Evolutionary conservation across 1,140 invertebrate genomes (phyloP).

Genomic region (Brachionus calyciflorus): DNA sequence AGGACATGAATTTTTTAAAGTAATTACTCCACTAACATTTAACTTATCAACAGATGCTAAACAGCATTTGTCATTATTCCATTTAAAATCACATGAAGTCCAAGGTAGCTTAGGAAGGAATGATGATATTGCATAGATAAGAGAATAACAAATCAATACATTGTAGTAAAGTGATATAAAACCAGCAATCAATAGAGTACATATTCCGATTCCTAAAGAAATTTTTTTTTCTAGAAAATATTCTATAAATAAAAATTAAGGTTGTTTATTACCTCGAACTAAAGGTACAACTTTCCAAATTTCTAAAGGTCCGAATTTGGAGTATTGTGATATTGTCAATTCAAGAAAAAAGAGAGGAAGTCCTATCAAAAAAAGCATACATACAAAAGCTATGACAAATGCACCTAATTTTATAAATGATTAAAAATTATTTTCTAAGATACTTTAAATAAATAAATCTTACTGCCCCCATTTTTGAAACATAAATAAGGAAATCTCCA

Average conservation of each 20-base stretch:
- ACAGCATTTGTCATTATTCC: constrained; percentile 41
- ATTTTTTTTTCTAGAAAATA: neutral
- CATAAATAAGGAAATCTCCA: constrained; percentile 45
- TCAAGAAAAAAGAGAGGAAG: constrained; percentile 74
- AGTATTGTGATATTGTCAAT: constrained; percentile 74
- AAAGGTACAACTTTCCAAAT: constrained; percentile 76
- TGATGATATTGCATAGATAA: constrained; percentile 55
- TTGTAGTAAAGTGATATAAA: constrained; percentile 48
- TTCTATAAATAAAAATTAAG: neutral
- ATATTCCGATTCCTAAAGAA: constrained; percentile 28
- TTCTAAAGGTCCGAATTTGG: constrained; percentile 73
- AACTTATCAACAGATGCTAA: neutral
- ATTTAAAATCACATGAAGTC: constrained; percentile 65
- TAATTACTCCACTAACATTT: neutral
- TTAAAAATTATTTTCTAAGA: no score
- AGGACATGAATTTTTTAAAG: neutral
- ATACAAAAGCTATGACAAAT: constrained; percentile 70
- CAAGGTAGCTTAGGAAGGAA: constrained; percentile 68
- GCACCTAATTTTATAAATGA: no score
- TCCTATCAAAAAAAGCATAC: constrained; percentile 67
- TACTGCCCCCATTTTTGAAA: constrained; percentile 42
- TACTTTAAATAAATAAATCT: no score
- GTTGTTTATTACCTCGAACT: constrained; percentile 76
- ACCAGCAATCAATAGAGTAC: neutral
- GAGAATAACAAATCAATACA: constrained; percentile 43